Percentiles rank a stretch among this genome's conserved stretches.
These are phyloP conservation scores for Serranus cabrilla DNA, from an alignment of 2,797 vertebrate genomes.

Conservation along the genomic window DNA sequence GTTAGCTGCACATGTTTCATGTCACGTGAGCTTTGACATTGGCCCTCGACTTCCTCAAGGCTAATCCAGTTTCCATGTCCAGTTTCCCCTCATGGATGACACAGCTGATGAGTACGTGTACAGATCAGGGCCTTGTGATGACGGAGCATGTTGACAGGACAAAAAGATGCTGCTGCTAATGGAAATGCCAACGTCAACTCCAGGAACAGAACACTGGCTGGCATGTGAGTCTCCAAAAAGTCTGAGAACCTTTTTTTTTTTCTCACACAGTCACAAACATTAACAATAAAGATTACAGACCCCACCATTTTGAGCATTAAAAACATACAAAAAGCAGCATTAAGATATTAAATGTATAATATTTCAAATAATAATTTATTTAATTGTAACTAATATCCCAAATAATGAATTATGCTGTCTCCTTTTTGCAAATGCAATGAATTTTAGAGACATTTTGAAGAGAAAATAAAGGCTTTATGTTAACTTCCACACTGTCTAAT, in stretches of 20 bases:
- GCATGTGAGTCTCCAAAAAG: slow-evolving; percentile 22
- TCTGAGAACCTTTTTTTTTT: neutral
- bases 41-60: neutral
- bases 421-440: neutral
- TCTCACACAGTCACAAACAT: neutral
- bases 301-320: neutral
- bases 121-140: slow-evolving; percentile 12
- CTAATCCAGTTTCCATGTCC: slow-evolving; percentile 1
- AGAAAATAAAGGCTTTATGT: neutral
- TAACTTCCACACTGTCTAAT: neutral
- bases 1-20: slow-evolving; percentile 2
- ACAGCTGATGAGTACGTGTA: slow-evolving; percentile 14
- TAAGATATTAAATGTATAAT: neutral
- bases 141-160: slow-evolving; percentile 52
- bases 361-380: neutral
- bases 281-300: neutral
- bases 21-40: slow-evolving; percentile 12
- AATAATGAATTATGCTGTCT: neutral
- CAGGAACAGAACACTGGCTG: slow-evolving; percentile 29
- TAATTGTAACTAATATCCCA: neutral
- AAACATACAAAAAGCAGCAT: neutral
- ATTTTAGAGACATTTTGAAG: too few species aligned
- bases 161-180: slow-evolving; percentile 52
- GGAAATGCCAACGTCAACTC: slow-evolving; percentile 55
- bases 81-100: neutral